Conservation (phyloP, 2,113 vertebrate genomes). For the Heptranchias perlo region DNA sequence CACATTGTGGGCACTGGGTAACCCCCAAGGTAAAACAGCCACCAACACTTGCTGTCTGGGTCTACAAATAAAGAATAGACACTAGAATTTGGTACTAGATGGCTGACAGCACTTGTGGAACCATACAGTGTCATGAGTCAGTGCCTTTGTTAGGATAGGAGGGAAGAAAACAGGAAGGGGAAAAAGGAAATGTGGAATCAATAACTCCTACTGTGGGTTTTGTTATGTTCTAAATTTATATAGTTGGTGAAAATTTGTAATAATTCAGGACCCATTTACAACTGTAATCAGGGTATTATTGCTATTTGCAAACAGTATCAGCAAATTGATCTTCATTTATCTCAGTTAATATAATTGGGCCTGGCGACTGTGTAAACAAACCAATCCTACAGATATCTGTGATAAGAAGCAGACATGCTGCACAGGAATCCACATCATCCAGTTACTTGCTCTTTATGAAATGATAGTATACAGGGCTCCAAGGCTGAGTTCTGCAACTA, state of each 20-base stretch:
- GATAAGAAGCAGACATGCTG: not conserved
- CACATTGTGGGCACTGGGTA: too few relatives aligned
- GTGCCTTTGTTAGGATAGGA: not conserved
- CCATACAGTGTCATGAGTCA: not conserved
- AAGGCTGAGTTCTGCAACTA: not conserved
- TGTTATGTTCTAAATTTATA: not conserved
- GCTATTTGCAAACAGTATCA: constrained; percentile 3
- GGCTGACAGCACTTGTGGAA: not conserved
- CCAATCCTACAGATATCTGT: not conserved
- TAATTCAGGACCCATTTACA: not conserved
- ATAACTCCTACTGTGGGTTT: not conserved
- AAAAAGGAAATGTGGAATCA: not conserved
- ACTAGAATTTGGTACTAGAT: not conserved
- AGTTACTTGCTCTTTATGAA: not conserved
- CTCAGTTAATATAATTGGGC: constrained; percentile 1
- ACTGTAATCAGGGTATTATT: not conserved
- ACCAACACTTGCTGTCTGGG: not conserved
- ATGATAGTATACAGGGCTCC: too few relatives aligned
- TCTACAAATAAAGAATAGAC: not conserved
- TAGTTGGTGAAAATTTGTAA: not conserved
- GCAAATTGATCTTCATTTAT: constrained; percentile 15
- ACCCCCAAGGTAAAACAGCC: too few relatives aligned
- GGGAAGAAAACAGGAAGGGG: not conserved
- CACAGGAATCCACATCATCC: not conserved
- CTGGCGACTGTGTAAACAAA: not conserved